Evolutionary conservation across 2,797 vertebrate genomes (phyloP).

Genomic region (Silurus lanzhouensis): DNA sequence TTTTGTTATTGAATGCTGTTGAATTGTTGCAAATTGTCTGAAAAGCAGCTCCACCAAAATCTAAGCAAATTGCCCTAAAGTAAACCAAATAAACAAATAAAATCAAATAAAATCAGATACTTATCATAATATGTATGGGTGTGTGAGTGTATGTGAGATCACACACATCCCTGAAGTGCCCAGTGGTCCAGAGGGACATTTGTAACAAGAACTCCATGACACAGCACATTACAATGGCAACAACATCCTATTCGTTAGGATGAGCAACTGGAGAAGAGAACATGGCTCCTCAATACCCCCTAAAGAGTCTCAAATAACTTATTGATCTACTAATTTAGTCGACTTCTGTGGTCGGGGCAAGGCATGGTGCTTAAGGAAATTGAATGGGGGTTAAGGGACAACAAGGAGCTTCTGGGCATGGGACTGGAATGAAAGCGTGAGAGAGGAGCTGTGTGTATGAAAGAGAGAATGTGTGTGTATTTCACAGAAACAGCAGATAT

Average conservation of each 20-base stretch:
- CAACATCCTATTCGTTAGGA: slow-evolving; percentile 86
- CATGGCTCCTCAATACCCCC: slow-evolving; percentile 71
- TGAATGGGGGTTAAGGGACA: slow-evolving; percentile 75
- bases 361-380: slow-evolving; percentile 79
- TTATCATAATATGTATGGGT: slow-evolving; percentile 26
- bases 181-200: slow-evolving; percentile 66
- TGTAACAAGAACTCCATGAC: slow-evolving; percentile 76
- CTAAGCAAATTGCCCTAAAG: not conserved
- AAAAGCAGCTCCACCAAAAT: not conserved
- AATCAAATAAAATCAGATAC: slow-evolving; percentile 25
- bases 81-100: slow-evolving; percentile 9
- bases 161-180: slow-evolving; percentile 66
- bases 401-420: slow-evolving; percentile 58
- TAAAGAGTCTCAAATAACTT: slow-evolving; percentile 78
- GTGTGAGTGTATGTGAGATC: slow-evolving; percentile 27
- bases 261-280: slow-evolving; percentile 76
- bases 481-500: slow-evolving; percentile 48
- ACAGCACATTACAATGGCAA: slow-evolving; percentile 82
- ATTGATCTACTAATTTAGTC: slow-evolving; percentile 85
- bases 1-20: not conserved
- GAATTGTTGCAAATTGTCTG: not conserved
- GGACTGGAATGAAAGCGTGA: slow-evolving; percentile 47
- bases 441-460: slow-evolving; percentile 32
- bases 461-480: slow-evolving; percentile 49
- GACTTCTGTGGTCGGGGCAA: slow-evolving; percentile 66